These are phyloP conservation scores for Sebastes hubbsi DNA, from an alignment of 2,797 vertebrate species.

Conservation along the genomic window DNA sequence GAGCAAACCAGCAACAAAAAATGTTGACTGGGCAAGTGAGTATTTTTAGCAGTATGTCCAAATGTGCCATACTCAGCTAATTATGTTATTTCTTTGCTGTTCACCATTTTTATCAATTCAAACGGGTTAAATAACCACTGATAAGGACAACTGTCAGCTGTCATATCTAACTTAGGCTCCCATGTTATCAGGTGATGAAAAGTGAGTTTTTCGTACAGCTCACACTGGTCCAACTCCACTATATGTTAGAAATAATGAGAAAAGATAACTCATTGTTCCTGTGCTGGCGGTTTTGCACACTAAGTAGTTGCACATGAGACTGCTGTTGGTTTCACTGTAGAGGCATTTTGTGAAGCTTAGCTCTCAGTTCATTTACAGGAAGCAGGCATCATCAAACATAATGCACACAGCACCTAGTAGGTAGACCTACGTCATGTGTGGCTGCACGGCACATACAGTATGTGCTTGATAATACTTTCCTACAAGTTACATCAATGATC, in stretches of 20 bases:
- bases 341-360: neutral
- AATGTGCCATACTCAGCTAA: neutral
- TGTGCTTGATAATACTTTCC: neutral
- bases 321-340: neutral
- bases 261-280: neutral
- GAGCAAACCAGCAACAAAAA: neutral
- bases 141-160: neutral
- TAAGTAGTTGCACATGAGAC: slow-evolving; percentile 2
- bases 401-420: neutral
- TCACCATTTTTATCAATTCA: neutral
- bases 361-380: slow-evolving; percentile 35
- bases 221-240: neutral
- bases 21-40: neutral
- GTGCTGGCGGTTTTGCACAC: neutral
- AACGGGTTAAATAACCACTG: neutral
- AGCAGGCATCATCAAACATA: neutral
- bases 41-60: neutral
- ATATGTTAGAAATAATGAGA: neutral
- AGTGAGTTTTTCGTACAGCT: neutral
- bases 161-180: neutral
- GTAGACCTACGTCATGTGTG: neutral
- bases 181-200: neutral
- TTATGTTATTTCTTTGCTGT: neutral
- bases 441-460: neutral
- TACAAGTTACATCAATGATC: neutral